phyloP scores from a whole-genome alignment of 2,113 vertebrate species.

The Ptychochromis oligacanthus region DNA sequence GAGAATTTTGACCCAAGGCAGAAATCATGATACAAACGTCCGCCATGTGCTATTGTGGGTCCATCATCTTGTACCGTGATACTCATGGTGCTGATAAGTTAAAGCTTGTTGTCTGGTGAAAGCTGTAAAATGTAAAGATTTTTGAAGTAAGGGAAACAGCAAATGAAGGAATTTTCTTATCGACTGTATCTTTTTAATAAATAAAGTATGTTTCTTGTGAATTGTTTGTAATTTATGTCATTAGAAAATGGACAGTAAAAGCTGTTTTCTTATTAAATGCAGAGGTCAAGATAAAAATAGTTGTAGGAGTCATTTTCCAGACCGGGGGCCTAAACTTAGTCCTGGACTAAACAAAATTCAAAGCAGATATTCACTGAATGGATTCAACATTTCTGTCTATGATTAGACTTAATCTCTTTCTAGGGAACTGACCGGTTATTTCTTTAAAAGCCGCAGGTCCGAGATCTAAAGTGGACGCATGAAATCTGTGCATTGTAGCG shows the following conservation, averaged over 20 bases:
- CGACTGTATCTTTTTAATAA: neutral
- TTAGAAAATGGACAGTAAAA: neutral
- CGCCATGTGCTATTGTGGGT: neutral
- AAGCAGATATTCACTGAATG: neutral
- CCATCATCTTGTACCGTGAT: neutral
- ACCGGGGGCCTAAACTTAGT: neutral
- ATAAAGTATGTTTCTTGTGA: neutral
- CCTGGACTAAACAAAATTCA: neutral
- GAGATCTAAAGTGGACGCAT: neutral
- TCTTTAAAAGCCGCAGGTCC: neutral
- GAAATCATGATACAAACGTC: neutral
- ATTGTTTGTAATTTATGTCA: neutral
- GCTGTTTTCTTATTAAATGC: neutral
- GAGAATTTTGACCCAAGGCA: neutral
- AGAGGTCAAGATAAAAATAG: slow-evolving; percentile 2
- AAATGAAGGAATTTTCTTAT: neutral
- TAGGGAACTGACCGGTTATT: neutral
- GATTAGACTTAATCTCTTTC: slow-evolving; percentile 10
- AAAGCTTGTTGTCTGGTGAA: neutral
- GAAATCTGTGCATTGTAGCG: slow-evolving; percentile 9
- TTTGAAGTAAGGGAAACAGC: no score
- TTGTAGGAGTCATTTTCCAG: neutral
- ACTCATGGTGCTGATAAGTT: neutral
- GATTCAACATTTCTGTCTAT: neutral
- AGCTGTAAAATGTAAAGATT: neutral